phyloP scores from a whole-genome alignment of 35 echinoderm and acorn worm genomes.

The Ophioderma brevispina region DNA sequence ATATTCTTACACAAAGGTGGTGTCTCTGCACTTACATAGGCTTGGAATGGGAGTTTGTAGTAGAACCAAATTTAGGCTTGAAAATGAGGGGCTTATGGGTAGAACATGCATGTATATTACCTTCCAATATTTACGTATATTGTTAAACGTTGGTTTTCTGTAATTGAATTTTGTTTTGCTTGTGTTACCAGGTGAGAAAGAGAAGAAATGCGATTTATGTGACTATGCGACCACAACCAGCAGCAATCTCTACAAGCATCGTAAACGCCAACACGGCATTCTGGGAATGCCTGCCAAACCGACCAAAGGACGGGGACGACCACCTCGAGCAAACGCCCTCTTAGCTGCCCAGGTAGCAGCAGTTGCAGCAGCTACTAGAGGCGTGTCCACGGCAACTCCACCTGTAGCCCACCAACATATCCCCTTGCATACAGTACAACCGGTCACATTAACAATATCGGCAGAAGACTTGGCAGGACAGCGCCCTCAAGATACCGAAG shows the following conservation, averaged over 20 bases:
- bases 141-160: too few species aligned
- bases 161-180: not conserved
- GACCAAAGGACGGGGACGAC: not conserved
- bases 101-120: too few species aligned
- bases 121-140: too few species aligned
- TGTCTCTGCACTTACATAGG: too few species aligned
- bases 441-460: not conserved
- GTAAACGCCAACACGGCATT: constrained; percentile 69
- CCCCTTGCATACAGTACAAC: not conserved
- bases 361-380: not conserved
- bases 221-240: constrained; percentile 72
- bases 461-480: not conserved
- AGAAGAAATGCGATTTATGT: constrained; percentile 69
- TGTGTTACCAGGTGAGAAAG: constrained; percentile 60
- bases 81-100: too few species aligned
- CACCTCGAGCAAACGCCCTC: not conserved
- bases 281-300: not conserved
- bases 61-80: too few species aligned
- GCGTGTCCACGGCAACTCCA: not conserved
- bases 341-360: too few species aligned
- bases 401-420: not conserved
- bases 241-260: constrained; percentile 82
- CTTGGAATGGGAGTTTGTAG: too few species aligned
- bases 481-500: not conserved
- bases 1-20: too few species aligned